Base-by-base conservation (phyloP, 2,888 invertebrate species). In the Cephus spinipes region DNA sequence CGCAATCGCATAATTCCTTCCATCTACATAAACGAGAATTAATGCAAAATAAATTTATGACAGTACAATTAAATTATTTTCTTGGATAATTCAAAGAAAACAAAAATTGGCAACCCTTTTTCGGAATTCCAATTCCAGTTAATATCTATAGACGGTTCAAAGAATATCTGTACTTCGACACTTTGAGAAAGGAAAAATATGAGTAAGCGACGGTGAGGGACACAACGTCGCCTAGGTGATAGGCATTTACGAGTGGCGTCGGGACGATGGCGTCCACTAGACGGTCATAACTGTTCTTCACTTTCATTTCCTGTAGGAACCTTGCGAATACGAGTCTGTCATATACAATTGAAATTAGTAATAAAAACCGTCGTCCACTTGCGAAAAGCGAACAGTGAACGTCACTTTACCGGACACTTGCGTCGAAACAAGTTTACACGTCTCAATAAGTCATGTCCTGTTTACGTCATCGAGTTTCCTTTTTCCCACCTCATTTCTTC, bases 221-320 rank as follows among this genome's bases (percentile, higher is more conserved):
- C 9, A 35, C 30, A 4, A 23, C 34, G 23, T 33, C 23, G n/a
- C 74, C n/a, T 74, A n/a, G 35, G 3, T 74, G 74, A 74, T 74
- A 1, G 35, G 31, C 74, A 35, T 35, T 74, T 74, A 74, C 23
- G 74, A 74, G 23, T 74, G 74, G 74, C 74, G 35, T 74, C 74
- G 74, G 31, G 74, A 74, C 74, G 35, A 2, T 33, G 74, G 35
- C 74, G 74, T 34, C 74, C 74, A 33, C 35, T 74, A 15, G 35
- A 23, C 33, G n/a, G 2, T 15, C n/a, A 74, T 74, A 74, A 74
- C 35, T 33, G 74, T 74, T 74, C 35, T 74, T 33, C 74, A 74
- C 12, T 35, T 15, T 15, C n/a, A 6, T 34, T 23, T 35, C 6
- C 74, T 55, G 2, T 23, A 55, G 23, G 15, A 3, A 55, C 23